phyloP scores from a whole-genome alignment of 2,113 vertebrate species.

The Dascyllus trimaculatus region DNA sequence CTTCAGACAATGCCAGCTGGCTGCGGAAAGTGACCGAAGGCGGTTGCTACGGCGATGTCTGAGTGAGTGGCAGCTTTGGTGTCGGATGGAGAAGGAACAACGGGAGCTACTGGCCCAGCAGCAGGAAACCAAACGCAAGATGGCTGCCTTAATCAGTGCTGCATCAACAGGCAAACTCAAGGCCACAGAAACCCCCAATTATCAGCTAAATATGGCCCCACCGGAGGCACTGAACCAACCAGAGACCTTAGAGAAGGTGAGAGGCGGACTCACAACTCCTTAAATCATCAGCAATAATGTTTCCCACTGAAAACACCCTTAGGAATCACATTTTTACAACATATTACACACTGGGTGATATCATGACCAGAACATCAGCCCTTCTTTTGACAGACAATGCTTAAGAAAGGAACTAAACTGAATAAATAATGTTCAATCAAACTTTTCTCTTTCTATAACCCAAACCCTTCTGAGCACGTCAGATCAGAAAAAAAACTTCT shows the following conservation, averaged over 20 bases:
- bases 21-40: conserved; percentile 85
- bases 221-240: conserved; percentile 36
- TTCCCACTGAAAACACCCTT: conserved; percentile 13
- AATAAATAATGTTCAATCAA: background rate
- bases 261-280: conserved; percentile 4
- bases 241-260: conserved; percentile 65
- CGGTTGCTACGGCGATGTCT: conserved; percentile 85
- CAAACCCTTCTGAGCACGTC: conserved; percentile 18
- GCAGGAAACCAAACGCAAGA: conserved; percentile 89
- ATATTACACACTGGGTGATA: background rate
- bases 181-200: background rate
- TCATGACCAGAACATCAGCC: conserved; percentile 51
- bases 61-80: conserved; percentile 89
- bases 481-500: conserved; percentile 18
- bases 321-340: background rate
- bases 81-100: conserved; percentile 78
- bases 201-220: conserved; percentile 21
- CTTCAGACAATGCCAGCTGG: conserved; percentile 87
- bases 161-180: conserved; percentile 79
- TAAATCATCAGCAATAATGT: background rate
- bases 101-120: conserved; percentile 84
- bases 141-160: conserved; percentile 88
- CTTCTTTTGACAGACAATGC: background rate
- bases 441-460: background rate
- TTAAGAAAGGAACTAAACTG: no score